Conservation (phyloP, 2,888 invertebrate species). For the Balanococcus diminutus region DNA sequence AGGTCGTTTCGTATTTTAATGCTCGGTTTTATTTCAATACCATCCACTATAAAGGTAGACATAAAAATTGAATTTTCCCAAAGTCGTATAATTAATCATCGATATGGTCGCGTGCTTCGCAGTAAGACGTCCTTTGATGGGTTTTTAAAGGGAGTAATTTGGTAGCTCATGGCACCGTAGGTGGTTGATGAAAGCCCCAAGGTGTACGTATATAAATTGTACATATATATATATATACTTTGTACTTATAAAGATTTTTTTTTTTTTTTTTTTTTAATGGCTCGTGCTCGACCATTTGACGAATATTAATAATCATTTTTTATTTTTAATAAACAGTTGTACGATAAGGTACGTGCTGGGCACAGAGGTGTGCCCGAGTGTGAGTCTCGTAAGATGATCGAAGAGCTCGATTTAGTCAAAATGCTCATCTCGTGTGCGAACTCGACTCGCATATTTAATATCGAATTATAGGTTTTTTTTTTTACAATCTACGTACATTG, state of each 20-base stretch:
- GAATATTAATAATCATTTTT: constrained; percentile 5
- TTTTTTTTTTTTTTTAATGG: too few species aligned
- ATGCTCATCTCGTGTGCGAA: not conserved
- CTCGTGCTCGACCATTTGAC: not conserved
- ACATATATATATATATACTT: not conserved
- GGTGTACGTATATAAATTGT: not conserved
- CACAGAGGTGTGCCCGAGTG: too few species aligned
- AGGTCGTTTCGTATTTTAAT: not conserved
- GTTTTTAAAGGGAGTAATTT: not conserved
- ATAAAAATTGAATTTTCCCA: not conserved
- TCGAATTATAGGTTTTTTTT: not conserved
- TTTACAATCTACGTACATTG: constrained; percentile 7
- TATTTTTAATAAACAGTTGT: not conserved
- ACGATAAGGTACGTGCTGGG: not conserved
- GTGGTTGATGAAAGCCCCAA: not conserved
- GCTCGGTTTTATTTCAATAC: not conserved
- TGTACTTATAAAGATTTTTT: not conserved
- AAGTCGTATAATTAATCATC: constrained; percentile 6
- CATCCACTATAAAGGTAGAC: not conserved
- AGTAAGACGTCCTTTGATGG: not conserved
- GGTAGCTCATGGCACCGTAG: not conserved
- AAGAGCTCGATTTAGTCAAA: not conserved
- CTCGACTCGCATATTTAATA: not conserved
- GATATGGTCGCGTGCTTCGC: constrained; percentile 6
- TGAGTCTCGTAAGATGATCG: too few species aligned